Evolutionary conservation across 2,113 vertebrate genomes (phyloP), one percentile per base, ranked within the genome.

Genomic region (Chinchilla lanigera): DNA sequence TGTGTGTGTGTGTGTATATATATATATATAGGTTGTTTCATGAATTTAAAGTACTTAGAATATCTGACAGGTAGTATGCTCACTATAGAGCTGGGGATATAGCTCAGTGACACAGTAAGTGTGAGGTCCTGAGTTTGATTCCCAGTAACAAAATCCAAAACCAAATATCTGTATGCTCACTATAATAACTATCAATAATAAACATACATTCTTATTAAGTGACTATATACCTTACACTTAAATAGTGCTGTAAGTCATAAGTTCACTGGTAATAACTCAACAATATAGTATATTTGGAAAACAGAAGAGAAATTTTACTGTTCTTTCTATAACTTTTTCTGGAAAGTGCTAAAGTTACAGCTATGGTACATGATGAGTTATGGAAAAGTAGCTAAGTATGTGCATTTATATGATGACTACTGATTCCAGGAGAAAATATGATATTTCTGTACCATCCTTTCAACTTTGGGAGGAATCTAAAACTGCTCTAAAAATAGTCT

Each of bases 281-380:
- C 7, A 80, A 16, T 69, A 35, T 14, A 69, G 14, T 47, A 33
- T 86, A 47, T 80, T 30, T 6, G 28, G 50, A 69, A 81, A 80
- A 71, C n/a, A 13, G 26, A 35, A 54, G 19, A 41, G 4, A 4
- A 3, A 81, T 28, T 81, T 69, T 44, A 47, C 30, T 52, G 67
- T 2, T 67, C 28, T 80, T 5, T 28, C 20, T 47, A 11, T 14
- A 75, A 88, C 24, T 13, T 58, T 6, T 41, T 69, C 61, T n/a
- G 30, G 30, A 54, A 47, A 30, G 20, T 11, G 14, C 26, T 30
- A 16, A 67, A 81, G 3, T 47, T 7, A 26, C 14, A 22, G 5
- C 20, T n/a, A 3, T 2, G 0, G 30, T n/a, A 1, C 22, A 14
- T 47, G 14, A 24, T 77, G 6, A 30, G 61, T n/a, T 41, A 58